A percentile compares a stretch with the other conserved stretches of the same genome.
Evolutionary conservation across 2,797 vertebrate species (phyloP).

Genomic region (Rhinichthys osculus): DNA sequence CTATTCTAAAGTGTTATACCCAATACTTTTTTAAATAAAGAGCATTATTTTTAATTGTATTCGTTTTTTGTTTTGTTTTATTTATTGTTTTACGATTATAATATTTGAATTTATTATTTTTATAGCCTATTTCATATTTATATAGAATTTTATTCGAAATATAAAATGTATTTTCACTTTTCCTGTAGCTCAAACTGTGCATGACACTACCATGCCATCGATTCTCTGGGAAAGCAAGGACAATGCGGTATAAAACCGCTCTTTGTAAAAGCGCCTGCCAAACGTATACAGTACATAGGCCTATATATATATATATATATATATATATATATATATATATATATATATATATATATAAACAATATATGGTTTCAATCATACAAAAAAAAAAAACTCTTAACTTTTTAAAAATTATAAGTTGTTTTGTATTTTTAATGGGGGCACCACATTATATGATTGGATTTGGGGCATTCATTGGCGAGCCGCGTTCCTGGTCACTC

Average conservation of each 20-base stretch:
- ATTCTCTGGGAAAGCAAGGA: no score
- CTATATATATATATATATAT: no score
- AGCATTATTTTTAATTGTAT: neutral
- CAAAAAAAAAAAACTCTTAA: rapidly evolving
- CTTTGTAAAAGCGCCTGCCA: no score
- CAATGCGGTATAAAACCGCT: no score
- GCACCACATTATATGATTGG: neutral
- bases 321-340: no score
- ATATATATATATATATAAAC: no score
- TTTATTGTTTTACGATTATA: neutral
- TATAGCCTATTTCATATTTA: neutral
- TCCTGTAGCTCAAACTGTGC: neutral
- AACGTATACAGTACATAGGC: no score
- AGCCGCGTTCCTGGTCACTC: neutral
- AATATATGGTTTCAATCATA: neutral
- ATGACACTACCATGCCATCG: no score
- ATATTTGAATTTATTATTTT: no score
- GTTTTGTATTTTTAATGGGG: neutral
- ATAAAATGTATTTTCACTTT: neutral
- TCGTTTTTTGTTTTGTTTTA: neutral
- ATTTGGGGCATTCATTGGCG: neutral
- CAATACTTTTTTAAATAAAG: no score
- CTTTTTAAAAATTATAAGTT: no score
- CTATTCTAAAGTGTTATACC: no score
- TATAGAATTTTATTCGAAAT: neutral